Conservation (phyloP, 2,797 vertebrate species). For the Scleropages formosus region DNA sequence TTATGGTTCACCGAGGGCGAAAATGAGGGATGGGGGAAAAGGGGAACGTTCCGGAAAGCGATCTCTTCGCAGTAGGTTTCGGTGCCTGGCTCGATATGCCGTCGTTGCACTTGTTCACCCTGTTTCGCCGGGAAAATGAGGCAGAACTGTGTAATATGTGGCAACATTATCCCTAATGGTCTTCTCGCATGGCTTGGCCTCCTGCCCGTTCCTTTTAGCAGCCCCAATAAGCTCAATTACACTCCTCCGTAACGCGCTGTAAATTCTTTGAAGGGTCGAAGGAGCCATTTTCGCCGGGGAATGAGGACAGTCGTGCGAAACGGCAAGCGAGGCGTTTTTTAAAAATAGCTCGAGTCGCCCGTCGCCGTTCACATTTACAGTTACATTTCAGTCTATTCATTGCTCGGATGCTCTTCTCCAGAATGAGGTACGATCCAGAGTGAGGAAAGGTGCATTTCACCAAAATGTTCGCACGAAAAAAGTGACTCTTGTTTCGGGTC, state of each 20-base stretch:
- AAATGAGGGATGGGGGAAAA: constrained; percentile 29
- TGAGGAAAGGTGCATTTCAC: no score
- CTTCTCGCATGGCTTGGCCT: constrained; percentile 54
- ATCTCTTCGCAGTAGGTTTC: constrained; percentile 41
- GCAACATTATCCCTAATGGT: constrained; percentile 62
- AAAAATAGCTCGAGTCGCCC: constrained; percentile 56
- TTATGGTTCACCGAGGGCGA: constrained; percentile 55
- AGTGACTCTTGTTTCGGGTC: constrained; percentile 41
- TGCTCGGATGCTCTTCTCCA: no score
- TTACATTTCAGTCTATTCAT: no score
- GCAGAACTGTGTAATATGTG: constrained; percentile 61
- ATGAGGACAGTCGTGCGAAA: constrained; percentile 60
- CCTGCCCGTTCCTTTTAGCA: constrained; percentile 48
- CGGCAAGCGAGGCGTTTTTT: constrained; percentile 49
- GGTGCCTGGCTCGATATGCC: constrained; percentile 45
- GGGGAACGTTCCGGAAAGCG: constrained; percentile 51
- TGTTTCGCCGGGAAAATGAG: constrained; percentile 57
- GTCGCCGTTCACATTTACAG: constrained; percentile 20
- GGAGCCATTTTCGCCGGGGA: constrained; percentile 63
- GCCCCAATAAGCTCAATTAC: constrained; percentile 43
- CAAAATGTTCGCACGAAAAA: background rate
- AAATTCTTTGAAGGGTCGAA: constrained; percentile 50
- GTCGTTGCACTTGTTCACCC: constrained; percentile 66
- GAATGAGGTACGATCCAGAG: no score
- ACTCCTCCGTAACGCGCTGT: constrained; percentile 51